Evolutionary conservation across 2,888 invertebrate genomes (phyloP).

Genomic region (Drosophila glabriapex): DNA sequence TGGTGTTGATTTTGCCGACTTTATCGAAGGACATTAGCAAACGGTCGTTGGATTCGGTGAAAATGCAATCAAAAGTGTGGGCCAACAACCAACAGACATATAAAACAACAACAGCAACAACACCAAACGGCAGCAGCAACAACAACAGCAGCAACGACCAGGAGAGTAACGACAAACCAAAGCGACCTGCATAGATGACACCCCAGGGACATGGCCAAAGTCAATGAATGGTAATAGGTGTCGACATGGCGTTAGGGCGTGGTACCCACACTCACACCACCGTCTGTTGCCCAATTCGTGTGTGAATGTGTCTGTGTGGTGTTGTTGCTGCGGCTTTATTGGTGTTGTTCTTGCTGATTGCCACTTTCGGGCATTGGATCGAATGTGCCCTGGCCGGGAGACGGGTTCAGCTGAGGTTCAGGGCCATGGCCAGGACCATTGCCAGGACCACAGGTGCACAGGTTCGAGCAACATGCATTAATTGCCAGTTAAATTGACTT

Average conservation of each 20-base stretch:
- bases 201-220: constrained; percentile 80
- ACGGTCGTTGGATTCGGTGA: constrained; percentile 69
- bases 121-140: constrained; percentile 13
- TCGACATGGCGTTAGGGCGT: constrained; percentile 72
- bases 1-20: constrained; percentile 78
- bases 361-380: constrained; percentile 73
- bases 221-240: constrained; percentile 81
- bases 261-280: constrained; percentile 37
- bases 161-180: constrained; percentile 48
- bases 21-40: constrained; percentile 80
- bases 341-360: constrained; percentile 78
- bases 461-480: constrained; percentile 72
- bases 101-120: constrained; percentile 31
- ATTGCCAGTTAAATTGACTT: constrained; percentile 84
- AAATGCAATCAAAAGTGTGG: constrained; percentile 81
- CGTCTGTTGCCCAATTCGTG: background rate
- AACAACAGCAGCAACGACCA: constrained; percentile 16
- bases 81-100: constrained; percentile 48
- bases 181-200: constrained; percentile 80
- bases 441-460: constrained; percentile 13
- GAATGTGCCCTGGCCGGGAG: constrained; percentile 35
- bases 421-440: constrained; percentile 8
- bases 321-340: constrained; percentile 62
- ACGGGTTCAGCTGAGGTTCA: constrained; percentile 9
- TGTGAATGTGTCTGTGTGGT: constrained; percentile 15